Percentiles rank a stretch among this genome's conserved stretches.
phyloP scores from a whole-genome alignment of 2,797 vertebrate genomes.

The Falco biarmicus region DNA sequence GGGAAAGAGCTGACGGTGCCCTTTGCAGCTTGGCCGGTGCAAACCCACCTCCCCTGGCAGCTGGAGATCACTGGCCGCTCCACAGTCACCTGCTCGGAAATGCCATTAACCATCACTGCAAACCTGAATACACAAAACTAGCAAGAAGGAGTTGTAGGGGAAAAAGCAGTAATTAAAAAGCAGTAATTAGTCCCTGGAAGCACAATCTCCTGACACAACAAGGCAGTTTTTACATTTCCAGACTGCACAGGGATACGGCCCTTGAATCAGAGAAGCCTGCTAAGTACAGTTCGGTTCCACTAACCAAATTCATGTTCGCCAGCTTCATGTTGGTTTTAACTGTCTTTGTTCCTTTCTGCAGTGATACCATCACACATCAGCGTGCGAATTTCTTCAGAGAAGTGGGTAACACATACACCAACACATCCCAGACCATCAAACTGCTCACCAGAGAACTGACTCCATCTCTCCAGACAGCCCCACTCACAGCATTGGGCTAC shows the following conservation, averaged over 20 bases:
- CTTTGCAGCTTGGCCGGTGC: neutral
- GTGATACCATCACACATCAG: neutral
- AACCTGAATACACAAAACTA: slow-evolving; percentile 5
- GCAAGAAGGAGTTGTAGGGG: neutral
- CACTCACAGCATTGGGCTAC: neutral
- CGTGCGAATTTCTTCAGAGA: neutral
- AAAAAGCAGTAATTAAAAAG: slow-evolving; percentile 53
- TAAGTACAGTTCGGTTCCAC: neutral
- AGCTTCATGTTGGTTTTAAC: neutral
- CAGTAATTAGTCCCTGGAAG: slow-evolving; percentile 62
- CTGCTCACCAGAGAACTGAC: neutral
- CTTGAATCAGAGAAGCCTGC: no score
- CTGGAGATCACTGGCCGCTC: neutral
- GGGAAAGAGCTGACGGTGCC: neutral
- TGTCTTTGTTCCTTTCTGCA: neutral
- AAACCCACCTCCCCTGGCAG: neutral
- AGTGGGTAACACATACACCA: neutral
- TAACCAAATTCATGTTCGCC: neutral
- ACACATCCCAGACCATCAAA: neutral
- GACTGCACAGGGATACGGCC: neutral
- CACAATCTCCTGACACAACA: slow-evolving; percentile 35
- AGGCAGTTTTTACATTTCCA: slow-evolving; percentile 20
- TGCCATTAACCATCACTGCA: slow-evolving; percentile 24
- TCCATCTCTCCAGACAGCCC: neutral
- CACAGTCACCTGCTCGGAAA: neutral